Evolutionary conservation across 2,113 vertebrate genomes (phyloP).

Genomic region (Lipophrys pholis): DNA sequence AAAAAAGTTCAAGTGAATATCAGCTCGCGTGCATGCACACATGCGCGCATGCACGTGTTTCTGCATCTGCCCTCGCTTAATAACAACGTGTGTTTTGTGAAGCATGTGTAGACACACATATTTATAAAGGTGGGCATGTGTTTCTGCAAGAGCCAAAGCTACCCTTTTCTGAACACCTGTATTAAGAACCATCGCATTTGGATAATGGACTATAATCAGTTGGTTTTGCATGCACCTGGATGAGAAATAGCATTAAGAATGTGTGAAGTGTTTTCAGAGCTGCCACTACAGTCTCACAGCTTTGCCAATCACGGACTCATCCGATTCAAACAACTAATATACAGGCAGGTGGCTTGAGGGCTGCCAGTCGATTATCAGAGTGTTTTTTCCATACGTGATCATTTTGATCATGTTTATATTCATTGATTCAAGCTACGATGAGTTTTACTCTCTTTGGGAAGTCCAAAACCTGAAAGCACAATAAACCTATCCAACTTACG

Average conservation of each 20-base stretch:
- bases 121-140: slow-evolving; percentile 1
- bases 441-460: too few species aligned
- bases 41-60: not conserved
- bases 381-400: slow-evolving; percentile 2
- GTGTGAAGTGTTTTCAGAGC: slow-evolving; percentile 26
- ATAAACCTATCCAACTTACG: too few species aligned
- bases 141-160: not conserved
- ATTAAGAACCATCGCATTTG: slow-evolving; percentile 32
- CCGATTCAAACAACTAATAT: slow-evolving; percentile 13
- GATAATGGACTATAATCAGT: slow-evolving; percentile 52
- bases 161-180: slow-evolving; percentile 14
- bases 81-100: not conserved
- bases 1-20: slow-evolving; percentile 21
- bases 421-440: too few species aligned
- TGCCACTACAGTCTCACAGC: not conserved
- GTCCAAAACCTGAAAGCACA: too few species aligned
- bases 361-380: not conserved
- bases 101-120: not conserved
- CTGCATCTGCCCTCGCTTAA: slow-evolving; percentile 3
- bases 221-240: slow-evolving; percentile 45
- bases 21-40: too few species aligned
- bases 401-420: not conserved
- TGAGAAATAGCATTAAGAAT: slow-evolving; percentile 45
- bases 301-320: slow-evolving; percentile 2
- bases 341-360: slow-evolving; percentile 10